Conservation (phyloP, 1,140 invertebrate species). For the Drosophila takahashii region DNA sequence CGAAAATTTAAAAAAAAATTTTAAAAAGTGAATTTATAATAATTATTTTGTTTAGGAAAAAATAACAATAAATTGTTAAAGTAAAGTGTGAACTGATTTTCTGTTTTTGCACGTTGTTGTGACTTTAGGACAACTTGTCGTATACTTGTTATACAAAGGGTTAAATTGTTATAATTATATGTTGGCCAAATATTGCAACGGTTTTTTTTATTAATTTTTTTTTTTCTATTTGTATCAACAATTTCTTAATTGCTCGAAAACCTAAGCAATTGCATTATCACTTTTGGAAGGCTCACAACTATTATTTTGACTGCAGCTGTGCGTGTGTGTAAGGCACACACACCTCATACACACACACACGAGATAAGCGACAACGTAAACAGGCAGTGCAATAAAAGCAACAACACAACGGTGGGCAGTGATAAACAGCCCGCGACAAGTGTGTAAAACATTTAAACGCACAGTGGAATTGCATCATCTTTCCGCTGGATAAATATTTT, state of each 20-base stretch:
- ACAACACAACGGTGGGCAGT: constrained; percentile 44
- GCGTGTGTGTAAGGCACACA: constrained; percentile 14
- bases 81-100: neutral
- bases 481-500: neutral
- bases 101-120: neutral
- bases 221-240: neutral
- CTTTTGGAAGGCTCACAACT: neutral
- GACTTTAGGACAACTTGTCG: neutral
- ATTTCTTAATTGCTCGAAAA: neutral
- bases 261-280: constrained; percentile 1
- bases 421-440: constrained; percentile 37
- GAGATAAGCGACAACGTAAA: constrained; percentile 26
- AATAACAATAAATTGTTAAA: too few species aligned
- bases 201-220: neutral
- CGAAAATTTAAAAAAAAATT: too few species aligned
- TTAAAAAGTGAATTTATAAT: too few species aligned
- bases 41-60: neutral
- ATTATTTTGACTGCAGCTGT: constrained; percentile 19
- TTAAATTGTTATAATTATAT: neutral
- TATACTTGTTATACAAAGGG: neutral
- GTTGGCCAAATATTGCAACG: neutral
- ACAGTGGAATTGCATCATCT: constrained; percentile 52
- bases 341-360: constrained; percentile 2
- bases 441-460: constrained; percentile 53
- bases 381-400: constrained; percentile 18